Evolutionary conservation across 1,140 invertebrate genomes (phyloP).

Genomic region (Babylonia areolata): DNA sequence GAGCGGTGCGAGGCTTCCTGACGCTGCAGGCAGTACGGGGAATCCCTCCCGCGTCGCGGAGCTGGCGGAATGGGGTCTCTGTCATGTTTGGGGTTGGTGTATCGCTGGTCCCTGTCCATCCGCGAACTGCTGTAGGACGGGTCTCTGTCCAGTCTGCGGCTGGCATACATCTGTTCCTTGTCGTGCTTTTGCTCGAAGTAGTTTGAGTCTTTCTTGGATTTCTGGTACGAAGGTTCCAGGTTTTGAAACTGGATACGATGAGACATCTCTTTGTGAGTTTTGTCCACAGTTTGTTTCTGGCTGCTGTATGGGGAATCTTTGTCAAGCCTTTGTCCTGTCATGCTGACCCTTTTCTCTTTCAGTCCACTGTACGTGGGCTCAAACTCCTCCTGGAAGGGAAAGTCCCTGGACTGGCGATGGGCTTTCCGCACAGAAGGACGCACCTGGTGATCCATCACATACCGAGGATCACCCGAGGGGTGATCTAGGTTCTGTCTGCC

Average conservation of each 20-base stretch:
- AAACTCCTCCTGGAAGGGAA: conserved; percentile 8
- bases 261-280: neutral
- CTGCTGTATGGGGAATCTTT: neutral
- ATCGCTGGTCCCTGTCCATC: neutral
- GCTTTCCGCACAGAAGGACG: neutral
- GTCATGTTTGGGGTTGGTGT: neutral
- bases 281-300: neutral
- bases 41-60: neutral
- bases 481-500: neutral
- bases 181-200: neutral
- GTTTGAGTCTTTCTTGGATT: neutral
- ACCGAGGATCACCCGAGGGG: neutral
- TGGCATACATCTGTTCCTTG: neutral
- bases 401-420: neutral
- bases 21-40: neutral
- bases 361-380: neutral
- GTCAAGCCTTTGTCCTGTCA: neutral
- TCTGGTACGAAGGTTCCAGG: neutral
- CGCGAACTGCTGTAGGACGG: neutral
- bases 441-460: neutral
- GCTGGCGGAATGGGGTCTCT: neutral
- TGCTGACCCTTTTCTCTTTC: neutral
- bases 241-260: neutral
- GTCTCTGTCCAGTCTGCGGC: neutral
- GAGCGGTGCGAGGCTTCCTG: neutral